Base-by-base conservation (phyloP, 2,888 invertebrate genomes). In the Zele albiditarsus region DNA sequence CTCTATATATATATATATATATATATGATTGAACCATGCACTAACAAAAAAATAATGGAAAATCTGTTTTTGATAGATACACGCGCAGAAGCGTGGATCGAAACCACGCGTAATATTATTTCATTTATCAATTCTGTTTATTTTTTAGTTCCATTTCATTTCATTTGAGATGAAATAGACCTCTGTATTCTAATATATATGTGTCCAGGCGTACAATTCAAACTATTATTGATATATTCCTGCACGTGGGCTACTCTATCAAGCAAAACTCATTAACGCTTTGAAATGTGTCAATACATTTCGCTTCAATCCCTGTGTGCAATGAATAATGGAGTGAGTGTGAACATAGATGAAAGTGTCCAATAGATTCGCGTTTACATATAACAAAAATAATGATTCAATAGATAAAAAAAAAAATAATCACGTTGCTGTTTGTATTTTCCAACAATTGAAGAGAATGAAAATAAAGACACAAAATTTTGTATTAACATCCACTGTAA, bases 41-140 rank as follows among this genome's bases (percentile, higher is more conserved):
- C 42, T 25, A 38, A 73, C 67, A 62, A 49, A 73, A 67, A 65
- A 31, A 49, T 6, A 53, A 67, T 46, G n/a, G 46, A n/a, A 70
- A 72, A 72, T 65, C 71, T 72, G 53, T 65, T 53, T 72, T 46
- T 60, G 33, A 65, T 65, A 65, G 38, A 38, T 12, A 2, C 8
- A 8, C 38, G 38, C 38, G 38, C 38, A 38, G 12, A 38, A 38
- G 38, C 38, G 38, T 53, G 27, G 53, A 57, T 31, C 12, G 42
- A 42, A 16, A 57, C 38, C 72, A 65, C 65, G 38, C 25, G 65
- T 2, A 67, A 71, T 71, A 28, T 62, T 46, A 71, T 49, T 33
- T 25, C 20, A 62, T 49, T 62, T 12, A 25, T 14, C 33, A 20
- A 46, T 60, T 49, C 10, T 31, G n/a, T 58, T 60, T 60, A 23